These are phyloP conservation scores for Pangasius krempfi DNA, from an alignment of 2,797 vertebrate species.

Conservation along the genomic window DNA sequence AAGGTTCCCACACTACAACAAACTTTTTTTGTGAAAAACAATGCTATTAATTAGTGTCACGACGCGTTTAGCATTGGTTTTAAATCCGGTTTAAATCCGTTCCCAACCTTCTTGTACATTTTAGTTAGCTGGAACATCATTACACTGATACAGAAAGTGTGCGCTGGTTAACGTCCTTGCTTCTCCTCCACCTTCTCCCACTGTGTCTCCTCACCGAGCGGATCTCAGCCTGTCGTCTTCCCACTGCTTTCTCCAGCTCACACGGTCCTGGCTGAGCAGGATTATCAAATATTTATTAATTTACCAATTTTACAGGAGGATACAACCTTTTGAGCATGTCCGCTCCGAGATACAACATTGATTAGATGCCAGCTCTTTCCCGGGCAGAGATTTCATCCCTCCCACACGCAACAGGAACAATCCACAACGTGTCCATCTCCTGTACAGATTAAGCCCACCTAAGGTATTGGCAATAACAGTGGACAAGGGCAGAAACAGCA, in stretches of 20 bases:
- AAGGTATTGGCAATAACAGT: constrained; percentile 58
- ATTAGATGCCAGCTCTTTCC: constrained; percentile 39
- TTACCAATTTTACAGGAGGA: constrained; percentile 49
- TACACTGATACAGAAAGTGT: background rate
- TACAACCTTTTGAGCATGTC: constrained; percentile 49
- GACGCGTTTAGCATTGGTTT: background rate
- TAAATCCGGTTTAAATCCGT: background rate
- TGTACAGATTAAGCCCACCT: constrained; percentile 57
- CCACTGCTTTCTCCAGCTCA: constrained; percentile 39
- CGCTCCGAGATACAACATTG: constrained; percentile 38
- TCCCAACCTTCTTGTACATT: background rate
- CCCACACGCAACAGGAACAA: constrained; percentile 49
- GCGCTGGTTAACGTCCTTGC: background rate
- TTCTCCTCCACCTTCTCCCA: constrained; percentile 12
- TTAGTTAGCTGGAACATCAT: background rate
- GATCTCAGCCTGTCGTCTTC: constrained; percentile 8
- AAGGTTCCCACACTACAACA: background rate
- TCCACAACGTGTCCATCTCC: constrained; percentile 52
- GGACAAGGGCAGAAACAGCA: constrained; percentile 54
- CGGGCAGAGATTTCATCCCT: constrained; percentile 42
- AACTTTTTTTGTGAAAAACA: background rate
- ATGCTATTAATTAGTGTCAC: background rate
- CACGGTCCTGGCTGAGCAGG: constrained; percentile 51
- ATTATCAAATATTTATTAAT: constrained; percentile 57
- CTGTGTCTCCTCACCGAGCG: background rate